Evolutionary conservation across 23 tunicate genomes (phyloP), one percentile per base, ranked within the genome.

Genomic region (Styela plicata): DNA sequence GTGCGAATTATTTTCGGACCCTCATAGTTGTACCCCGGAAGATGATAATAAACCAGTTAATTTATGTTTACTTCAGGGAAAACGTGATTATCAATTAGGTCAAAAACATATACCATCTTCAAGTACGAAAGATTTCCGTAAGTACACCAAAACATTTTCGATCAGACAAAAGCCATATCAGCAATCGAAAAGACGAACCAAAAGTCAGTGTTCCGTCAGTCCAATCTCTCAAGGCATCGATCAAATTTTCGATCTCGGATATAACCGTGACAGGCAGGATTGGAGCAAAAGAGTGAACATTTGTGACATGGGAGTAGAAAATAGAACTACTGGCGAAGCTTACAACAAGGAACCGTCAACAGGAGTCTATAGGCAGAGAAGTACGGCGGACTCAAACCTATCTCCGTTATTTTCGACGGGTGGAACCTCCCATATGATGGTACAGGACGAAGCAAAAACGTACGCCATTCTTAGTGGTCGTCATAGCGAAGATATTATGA

Each of bases 371-470:
- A 29, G 34, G 20, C 77, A 71, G 24, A 57, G 81, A 76, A 36
- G 28, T 22, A 76, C 30, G 26, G 31, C 81, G 33, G 66, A 53
- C 24, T 2, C 81, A 33, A 76, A 76, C 65, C 24, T 67, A 29
- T 44, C 64, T 26, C 23, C 29, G 22, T 44, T 76, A 53, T 44
- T 76, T 76, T 76, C 81, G 18, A 27, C 64, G 26, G 21, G 66
- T 44, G 81, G 37, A 44, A 19, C 81, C 21, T 76, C 81, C 64
- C 81, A 76, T 76, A 76, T 76, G 81, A 76, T 76, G 81, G 81
- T 76, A 44, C 81, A 76, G 27, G 81, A 76, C 81, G 81, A 76
- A 20, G 27, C 66, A 20, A 76, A 76, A 76, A 76, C 81, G 17
- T 76, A 76, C 66, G 81, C 81, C 16, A 27, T 76, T 24, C 1